Evolutionary conservation across 2,888 invertebrate genomes (phyloP), one percentile per base, ranked within the genome.

Genomic region (Hydriomena furcata): DNA sequence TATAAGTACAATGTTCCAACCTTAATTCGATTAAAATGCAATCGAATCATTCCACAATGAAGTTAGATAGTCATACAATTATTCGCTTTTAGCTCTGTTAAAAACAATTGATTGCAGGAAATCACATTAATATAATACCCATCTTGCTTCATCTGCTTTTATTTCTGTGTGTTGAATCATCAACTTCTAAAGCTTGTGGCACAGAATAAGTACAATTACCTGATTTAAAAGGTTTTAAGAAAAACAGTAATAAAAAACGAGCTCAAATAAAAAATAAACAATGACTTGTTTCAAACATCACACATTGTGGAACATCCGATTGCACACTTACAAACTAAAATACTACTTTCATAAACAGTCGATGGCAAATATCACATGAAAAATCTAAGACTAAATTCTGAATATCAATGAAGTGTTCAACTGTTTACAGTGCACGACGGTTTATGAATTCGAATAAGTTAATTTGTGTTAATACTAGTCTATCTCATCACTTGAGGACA

Each of bases 401-500:
- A 59, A 58, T 55, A 48, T 44, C 53, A 52, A 55, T 60, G 49
- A 30, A 45, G 20, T 35, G 35, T 40, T 45, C 2, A 45, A 55
- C 45, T 50, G 59, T 64, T 59, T 60, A 38, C 28, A 58, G 51
- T 60, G 59, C 36, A 48, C 81, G 84, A 86, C 83, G 77, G 84
- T 84, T 84, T 79, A 83, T 76, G 84, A 86, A 79, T 53, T 46
- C 63, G 53, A 37, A 56, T 66, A 71, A 81, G 87, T 89, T 88
- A 87, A 85, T 88, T 47, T 71, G 81, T 87, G 88, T 89, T 88
- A 89, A 82, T 85, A 58, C 84, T 85, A 87, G 73, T 75, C 85
- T 89, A 88, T 62, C 71, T 84, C 77, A 84, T 85, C 81, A 84
- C 82, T 86, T 73, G 79, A 79, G 77, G 74, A 84, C 88, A 89